Percentiles rank a stretch among this genome's conserved stretches.
These are phyloP conservation scores for Microplitis demolitor DNA, from an alignment of 1,140 invertebrate genomes.

Conservation along the genomic window DNA sequence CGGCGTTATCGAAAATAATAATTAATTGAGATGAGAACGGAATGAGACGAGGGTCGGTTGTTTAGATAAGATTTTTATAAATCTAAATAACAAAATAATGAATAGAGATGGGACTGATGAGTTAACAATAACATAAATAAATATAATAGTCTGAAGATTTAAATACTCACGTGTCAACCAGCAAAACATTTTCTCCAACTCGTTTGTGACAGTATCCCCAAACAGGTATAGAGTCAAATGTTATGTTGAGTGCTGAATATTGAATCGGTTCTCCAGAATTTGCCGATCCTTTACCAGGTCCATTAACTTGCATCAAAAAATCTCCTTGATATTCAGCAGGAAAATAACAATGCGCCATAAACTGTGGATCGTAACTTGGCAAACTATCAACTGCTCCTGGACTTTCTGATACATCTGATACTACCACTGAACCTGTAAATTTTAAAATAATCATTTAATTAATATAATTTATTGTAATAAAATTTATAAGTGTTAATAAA, in stretches of 20 bases:
- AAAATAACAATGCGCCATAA: constrained; percentile 67
- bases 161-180: constrained; percentile 66
- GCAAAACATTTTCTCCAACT: constrained; percentile 68
- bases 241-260: constrained; percentile 69
- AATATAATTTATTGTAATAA: not conserved
- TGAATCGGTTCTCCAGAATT: constrained; percentile 61
- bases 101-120: no score
- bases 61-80: not conserved
- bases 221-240: constrained; percentile 69
- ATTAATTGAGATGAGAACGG: not conserved
- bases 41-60: not conserved
- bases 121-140: no score
- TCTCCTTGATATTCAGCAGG: constrained; percentile 72
- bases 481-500: no score
- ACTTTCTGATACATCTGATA: constrained; percentile 39
- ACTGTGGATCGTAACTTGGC: constrained; percentile 37
- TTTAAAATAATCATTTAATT: not conserved
- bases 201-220: constrained; percentile 71
- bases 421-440: constrained; percentile 15
- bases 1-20: not conserved
- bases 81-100: not conserved
- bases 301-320: constrained; percentile 68
- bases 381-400: constrained; percentile 35
- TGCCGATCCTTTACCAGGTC: constrained; percentile 46
- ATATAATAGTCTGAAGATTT: not conserved